Evolutionary conservation across 1,140 invertebrate species (phyloP).

Genomic region (Rhyacophila brunnea): DNA sequence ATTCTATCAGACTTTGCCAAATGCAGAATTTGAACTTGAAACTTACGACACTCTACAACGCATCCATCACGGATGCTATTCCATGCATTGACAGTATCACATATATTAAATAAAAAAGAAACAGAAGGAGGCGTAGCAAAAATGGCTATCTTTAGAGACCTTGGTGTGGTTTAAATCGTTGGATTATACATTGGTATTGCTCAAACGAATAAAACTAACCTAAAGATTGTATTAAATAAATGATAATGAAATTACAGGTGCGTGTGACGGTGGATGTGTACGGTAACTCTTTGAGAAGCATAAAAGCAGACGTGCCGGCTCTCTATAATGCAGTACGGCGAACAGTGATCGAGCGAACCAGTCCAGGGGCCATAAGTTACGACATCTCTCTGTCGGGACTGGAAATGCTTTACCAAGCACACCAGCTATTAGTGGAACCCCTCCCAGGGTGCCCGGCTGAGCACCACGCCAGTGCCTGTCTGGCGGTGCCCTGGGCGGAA

Average conservation of each 20-base stretch:
- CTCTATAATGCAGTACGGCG: conserved; percentile 38
- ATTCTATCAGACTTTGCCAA: too few relatives aligned
- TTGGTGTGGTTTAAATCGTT: too few relatives aligned
- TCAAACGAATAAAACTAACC: too few relatives aligned
- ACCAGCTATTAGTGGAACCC: conserved; percentile 58
- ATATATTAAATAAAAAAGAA: too few relatives aligned
- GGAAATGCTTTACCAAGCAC: conserved; percentile 59
- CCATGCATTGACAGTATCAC: too few relatives aligned
- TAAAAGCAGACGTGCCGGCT: conserved; percentile 55
- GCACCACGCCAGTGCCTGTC: conserved; percentile 59
- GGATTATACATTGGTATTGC: too few relatives aligned
- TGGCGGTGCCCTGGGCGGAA: conserved; percentile 63
- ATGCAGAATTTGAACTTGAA: too few relatives aligned
- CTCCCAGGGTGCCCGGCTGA: conserved; percentile 41
- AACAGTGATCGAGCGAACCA: conserved; percentile 52
- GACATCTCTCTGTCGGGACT: conserved; percentile 58
- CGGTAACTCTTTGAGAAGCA: conserved; percentile 54
- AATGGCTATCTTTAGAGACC: too few relatives aligned
- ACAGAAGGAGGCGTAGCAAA: too few relatives aligned
- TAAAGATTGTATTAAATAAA: too few relatives aligned
- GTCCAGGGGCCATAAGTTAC: conserved; percentile 57
- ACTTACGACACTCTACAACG: too few relatives aligned
- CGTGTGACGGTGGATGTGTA: conserved; percentile 66
- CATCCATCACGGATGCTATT: too few relatives aligned
- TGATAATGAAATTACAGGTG: conserved; percentile 58